Conservation (phyloP, 1,140 invertebrate species). For the Drosophila azteca region DNA sequence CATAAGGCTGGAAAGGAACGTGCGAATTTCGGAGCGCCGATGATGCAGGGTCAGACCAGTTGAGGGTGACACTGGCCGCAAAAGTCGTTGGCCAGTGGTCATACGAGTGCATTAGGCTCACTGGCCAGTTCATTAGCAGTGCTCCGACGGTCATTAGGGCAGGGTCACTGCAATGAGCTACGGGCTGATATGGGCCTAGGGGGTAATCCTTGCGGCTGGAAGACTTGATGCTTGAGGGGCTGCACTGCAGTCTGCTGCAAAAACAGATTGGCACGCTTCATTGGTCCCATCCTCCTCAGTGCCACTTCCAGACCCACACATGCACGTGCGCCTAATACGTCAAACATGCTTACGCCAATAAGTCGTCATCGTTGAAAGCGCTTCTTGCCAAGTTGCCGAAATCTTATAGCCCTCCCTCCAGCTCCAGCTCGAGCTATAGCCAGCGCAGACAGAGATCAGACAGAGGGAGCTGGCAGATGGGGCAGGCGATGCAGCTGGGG, state of each 20-base stretch:
- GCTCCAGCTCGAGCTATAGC: constrained; percentile 35
- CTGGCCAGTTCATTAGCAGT: constrained; percentile 68
- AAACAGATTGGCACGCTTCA: constrained; percentile 74
- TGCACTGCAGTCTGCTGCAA: constrained; percentile 22
- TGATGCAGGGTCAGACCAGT: constrained; percentile 5
- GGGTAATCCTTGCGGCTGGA: constrained; percentile 30
- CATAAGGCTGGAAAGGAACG: constrained; percentile 27
- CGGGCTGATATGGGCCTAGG: constrained; percentile 1
- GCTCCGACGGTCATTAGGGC: constrained; percentile 60
- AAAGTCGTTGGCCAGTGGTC: constrained; percentile 65
- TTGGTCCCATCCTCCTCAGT: constrained; percentile 18
- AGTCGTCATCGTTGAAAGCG: constrained; percentile 64
- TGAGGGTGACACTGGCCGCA: constrained; percentile 51
- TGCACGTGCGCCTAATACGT: constrained; percentile 69
- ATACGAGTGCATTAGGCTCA: constrained; percentile 67
- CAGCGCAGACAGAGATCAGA: constrained; percentile 19
- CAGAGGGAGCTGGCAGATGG: constrained; percentile 1
- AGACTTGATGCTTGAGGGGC: not conserved
- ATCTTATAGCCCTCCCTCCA: constrained; percentile 68
- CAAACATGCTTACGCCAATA: constrained; percentile 80
- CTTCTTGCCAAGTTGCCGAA: constrained; percentile 51
- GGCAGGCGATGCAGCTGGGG: not conserved
- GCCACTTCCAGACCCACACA: constrained; percentile 5
- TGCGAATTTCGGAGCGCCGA: no score
- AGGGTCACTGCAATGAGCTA: constrained; percentile 62